Conservation (phyloP, 2,113 vertebrate genomes). For the Bambusicola thoracicus region DNA sequence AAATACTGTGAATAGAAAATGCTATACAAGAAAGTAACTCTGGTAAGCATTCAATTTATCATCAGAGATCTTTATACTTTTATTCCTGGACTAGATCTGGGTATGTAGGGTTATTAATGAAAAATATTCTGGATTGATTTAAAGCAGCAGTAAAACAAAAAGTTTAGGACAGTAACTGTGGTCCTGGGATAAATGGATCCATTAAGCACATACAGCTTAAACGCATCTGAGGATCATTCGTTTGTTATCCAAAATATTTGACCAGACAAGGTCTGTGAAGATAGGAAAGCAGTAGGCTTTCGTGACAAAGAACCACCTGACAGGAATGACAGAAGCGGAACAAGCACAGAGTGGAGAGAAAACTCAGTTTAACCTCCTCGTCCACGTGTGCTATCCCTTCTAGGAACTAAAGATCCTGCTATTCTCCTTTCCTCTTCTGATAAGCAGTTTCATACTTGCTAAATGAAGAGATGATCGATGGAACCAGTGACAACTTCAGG, state of each 20-base stretch:
- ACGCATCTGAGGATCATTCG: fast-evolving
- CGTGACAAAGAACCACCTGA: neutral
- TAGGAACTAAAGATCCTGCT: neutral
- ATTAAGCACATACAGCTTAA: neutral
- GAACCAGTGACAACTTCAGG: neutral
- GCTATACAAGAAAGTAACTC: neutral
- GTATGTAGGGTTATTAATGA: neutral
- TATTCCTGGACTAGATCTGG: neutral
- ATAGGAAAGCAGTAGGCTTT: neutral
- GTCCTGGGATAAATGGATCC: neutral
- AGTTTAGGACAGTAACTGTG: constrained; percentile 9
- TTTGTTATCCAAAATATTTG: neutral
- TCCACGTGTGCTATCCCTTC: neutral
- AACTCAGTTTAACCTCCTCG: neutral
- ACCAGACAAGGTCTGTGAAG: neutral
- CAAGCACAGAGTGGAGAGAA: neutral
- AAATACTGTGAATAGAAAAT: constrained; percentile 6
- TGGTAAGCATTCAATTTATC: neutral
- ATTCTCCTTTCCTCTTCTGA: neutral
- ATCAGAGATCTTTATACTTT: neutral
- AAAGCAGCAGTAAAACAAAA: neutral
- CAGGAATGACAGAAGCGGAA: neutral
- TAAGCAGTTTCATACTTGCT: neutral
- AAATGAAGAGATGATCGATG: neutral
- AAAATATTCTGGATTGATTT: constrained; percentile 22